Percentiles rank a stretch among this genome's conserved stretches.
phyloP scores from a whole-genome alignment of 2,888 invertebrate genomes.

The Elmis aenea region DNA sequence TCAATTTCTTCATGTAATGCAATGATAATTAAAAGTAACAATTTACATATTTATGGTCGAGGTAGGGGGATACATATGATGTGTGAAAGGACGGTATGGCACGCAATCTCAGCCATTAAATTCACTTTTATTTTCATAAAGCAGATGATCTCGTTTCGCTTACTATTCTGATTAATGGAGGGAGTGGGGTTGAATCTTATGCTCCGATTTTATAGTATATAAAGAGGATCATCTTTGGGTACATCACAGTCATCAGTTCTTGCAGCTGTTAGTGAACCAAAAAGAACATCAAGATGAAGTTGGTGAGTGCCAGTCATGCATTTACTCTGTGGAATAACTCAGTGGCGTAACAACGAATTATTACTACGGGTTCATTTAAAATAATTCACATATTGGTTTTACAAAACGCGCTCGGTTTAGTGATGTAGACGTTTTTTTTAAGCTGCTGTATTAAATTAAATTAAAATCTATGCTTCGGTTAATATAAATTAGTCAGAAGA shows the following conservation, averaged over 20 bases:
- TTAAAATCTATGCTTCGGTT: too few relatives aligned
- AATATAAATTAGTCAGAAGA: too few relatives aligned
- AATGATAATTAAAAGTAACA: slow-evolving; percentile 11
- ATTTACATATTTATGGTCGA: slow-evolving; percentile 16
- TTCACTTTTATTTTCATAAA: slow-evolving; percentile 34
- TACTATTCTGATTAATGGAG: slow-evolving; percentile 36
- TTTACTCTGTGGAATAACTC: too few relatives aligned
- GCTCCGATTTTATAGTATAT: slow-evolving; percentile 36
- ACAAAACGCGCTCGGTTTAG: too few relatives aligned
- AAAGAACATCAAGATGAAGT: slow-evolving; percentile 26
- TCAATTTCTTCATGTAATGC: slow-evolving; percentile 8
- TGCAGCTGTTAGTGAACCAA: slow-evolving; percentile 18
- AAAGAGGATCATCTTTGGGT: slow-evolving; percentile 31
- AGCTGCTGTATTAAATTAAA: too few relatives aligned
- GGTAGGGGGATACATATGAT: too few relatives aligned
- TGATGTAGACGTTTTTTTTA: too few relatives aligned
- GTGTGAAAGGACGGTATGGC: slow-evolving; percentile 18
- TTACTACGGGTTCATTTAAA: too few relatives aligned
- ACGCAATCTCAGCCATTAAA: slow-evolving; percentile 15
- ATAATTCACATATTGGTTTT: too few relatives aligned
- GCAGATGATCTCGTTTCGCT: slow-evolving; percentile 37
- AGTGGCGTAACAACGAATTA: too few relatives aligned
- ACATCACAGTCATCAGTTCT: slow-evolving; percentile 23
- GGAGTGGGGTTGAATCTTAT: slow-evolving; percentile 35
- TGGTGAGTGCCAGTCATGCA: slow-evolving; percentile 29